Conservation (phyloP, 2,888 invertebrate genomes). For the Melanostoma mellinum region DNA sequence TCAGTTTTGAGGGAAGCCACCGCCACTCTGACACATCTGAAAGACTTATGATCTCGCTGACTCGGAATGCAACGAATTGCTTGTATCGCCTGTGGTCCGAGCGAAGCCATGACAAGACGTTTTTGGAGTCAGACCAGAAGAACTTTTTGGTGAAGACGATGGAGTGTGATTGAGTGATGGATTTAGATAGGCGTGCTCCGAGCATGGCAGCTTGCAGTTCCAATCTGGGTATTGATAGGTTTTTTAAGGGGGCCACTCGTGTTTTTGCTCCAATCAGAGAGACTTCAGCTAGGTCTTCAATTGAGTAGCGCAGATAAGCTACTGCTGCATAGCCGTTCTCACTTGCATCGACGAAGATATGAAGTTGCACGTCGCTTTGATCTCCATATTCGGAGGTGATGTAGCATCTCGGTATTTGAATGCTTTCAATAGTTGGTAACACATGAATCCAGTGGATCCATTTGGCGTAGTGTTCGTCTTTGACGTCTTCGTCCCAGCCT, state of each 20-base stretch:
- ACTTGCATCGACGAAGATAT: slow-evolving; percentile 17
- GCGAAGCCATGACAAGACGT: slow-evolving; percentile 74
- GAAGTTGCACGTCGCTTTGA: background rate
- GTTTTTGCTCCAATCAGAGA: slow-evolving; percentile 69
- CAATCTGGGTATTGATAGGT: slow-evolving; percentile 32
- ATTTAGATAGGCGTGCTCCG: slow-evolving; percentile 39
- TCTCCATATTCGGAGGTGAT: background rate
- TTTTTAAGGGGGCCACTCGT: slow-evolving; percentile 4
- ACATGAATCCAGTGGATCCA: slow-evolving; percentile 42
- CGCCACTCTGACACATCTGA: slow-evolving; percentile 4
- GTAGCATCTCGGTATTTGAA: slow-evolving; percentile 58
- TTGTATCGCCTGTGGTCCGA: slow-evolving; percentile 59
- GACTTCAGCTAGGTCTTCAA: slow-evolving; percentile 28
- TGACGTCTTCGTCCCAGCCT: slow-evolving; percentile 54
- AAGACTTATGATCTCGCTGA: background rate
- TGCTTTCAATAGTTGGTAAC: slow-evolving; percentile 19
- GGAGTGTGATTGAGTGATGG: slow-evolving; percentile 27
- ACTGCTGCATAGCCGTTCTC: slow-evolving; percentile 72
- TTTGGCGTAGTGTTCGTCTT: slow-evolving; percentile 25
- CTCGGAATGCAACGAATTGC: slow-evolving; percentile 1
- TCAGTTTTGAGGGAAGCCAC: slow-evolving; percentile 11
- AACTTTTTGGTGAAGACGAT: slow-evolving; percentile 38
- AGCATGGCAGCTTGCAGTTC: slow-evolving; percentile 73
- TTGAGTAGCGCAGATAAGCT: slow-evolving; percentile 67
- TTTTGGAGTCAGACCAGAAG: slow-evolving; percentile 75